Conservation (phyloP, 2,113 vertebrate genomes). For the Toxotes jaculatrix region DNA sequence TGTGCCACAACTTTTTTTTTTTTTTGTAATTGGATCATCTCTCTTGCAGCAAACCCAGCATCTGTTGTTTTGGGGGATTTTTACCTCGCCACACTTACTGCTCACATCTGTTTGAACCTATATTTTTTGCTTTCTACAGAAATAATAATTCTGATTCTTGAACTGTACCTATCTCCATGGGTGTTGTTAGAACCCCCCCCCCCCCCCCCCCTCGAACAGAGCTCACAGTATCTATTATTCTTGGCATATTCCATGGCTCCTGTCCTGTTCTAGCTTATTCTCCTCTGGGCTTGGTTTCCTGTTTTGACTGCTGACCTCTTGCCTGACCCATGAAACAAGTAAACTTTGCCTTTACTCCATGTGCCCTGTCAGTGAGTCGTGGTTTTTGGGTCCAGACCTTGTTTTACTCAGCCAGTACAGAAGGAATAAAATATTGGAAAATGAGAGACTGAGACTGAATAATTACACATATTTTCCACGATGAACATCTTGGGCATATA, state of each 20-base stretch:
- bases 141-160: slow-evolving; percentile 4
- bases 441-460: neutral
- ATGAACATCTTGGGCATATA: neutral
- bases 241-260: neutral
- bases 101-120: slow-evolving; percentile 37
- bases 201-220: neutral
- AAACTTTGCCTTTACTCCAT: neutral
- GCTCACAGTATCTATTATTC: slow-evolving; percentile 1
- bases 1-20: slow-evolving; percentile 21
- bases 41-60: slow-evolving; percentile 48
- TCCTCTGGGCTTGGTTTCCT: no score
- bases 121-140: neutral
- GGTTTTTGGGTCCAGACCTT: neutral
- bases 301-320: neutral
- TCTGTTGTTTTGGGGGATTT: slow-evolving; percentile 55
- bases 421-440: neutral
- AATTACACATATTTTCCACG: neutral
- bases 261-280: neutral
- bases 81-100: neutral
- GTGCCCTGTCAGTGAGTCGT: neutral
- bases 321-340: neutral
- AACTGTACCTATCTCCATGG: neutral
- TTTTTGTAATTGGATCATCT: slow-evolving; percentile 51
- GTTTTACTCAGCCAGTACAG: neutral
- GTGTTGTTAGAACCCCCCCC: neutral